Evolutionary conservation across 2,797 vertebrate genomes (phyloP).

Genomic region (Oryzias sinensis): DNA sequence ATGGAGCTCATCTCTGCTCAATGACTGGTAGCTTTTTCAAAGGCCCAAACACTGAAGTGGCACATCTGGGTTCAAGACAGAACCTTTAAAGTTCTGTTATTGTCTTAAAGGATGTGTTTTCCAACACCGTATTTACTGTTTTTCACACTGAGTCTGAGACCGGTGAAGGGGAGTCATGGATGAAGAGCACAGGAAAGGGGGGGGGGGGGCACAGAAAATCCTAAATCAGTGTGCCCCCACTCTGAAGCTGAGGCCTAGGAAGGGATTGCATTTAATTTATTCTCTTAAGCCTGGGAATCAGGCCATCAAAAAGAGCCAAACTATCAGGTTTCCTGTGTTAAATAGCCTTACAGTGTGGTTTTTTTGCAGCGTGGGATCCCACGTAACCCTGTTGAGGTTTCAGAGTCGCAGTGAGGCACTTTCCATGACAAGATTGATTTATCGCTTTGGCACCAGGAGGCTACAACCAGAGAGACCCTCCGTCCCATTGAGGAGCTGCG

Average conservation of each 20-base stretch:
- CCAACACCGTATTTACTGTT: slow-evolving; percentile 43
- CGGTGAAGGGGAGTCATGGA: slow-evolving; percentile 22
- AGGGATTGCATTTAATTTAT: slow-evolving; percentile 89
- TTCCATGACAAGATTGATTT: slow-evolving; percentile 27
- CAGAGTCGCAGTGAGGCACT: slow-evolving; percentile 23
- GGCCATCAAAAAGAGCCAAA: slow-evolving; percentile 82
- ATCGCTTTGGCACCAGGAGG: slow-evolving; percentile 11
- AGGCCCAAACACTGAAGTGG: slow-evolving; percentile 31
- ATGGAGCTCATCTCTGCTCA: slow-evolving; percentile 35
- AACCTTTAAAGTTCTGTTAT: slow-evolving; percentile 83
- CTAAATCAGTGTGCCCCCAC: slow-evolving; percentile 88
- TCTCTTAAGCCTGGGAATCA: slow-evolving; percentile 86
- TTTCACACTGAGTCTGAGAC: slow-evolving; percentile 23
- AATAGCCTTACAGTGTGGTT: slow-evolving; percentile 69
- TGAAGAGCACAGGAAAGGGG: slow-evolving; percentile 64
- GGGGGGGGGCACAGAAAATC: slow-evolving; percentile 92
- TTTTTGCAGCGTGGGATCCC: slow-evolving; percentile 58
- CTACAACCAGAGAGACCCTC: slow-evolving; percentile 5
- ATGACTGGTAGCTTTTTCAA: slow-evolving; percentile 47
- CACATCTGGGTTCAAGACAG: slow-evolving; percentile 49
- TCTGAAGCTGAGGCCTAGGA: slow-evolving; percentile 84
- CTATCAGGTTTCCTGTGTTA: slow-evolving; percentile 81
- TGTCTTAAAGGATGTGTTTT: slow-evolving; percentile 44
- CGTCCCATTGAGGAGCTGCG: background rate
- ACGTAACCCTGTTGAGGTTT: slow-evolving; percentile 65